Evolutionary conservation across 2,888 invertebrate genomes (phyloP).

Genomic region (Chaitophorus viminalis): DNA sequence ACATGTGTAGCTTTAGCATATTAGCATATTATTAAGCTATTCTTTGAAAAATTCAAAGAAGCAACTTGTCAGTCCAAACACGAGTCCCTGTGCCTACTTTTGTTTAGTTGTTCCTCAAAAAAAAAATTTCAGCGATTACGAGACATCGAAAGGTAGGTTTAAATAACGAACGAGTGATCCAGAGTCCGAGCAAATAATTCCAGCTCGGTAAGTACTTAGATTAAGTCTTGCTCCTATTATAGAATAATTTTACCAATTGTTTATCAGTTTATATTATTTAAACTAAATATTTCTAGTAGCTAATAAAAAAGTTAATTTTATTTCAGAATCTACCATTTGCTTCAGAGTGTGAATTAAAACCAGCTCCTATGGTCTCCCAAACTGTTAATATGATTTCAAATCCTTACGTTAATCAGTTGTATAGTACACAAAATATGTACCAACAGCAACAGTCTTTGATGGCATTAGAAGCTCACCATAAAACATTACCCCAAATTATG

Average conservation of each 20-base stretch:
- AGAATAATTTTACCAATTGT: background rate
- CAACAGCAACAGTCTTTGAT: slow-evolving; percentile 40
- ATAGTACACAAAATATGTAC: slow-evolving; percentile 23
- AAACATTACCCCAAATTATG: slow-evolving; percentile 26
- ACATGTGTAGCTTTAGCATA: slow-evolving; percentile 53
- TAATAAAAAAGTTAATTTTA: slow-evolving; percentile 64
- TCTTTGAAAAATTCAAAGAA: slow-evolving; percentile 33
- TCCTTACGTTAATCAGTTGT: slow-evolving; percentile 34
- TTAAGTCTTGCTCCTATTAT: slow-evolving; percentile 59
- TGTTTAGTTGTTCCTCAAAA: slow-evolving; percentile 60
- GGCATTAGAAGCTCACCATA: slow-evolving; percentile 44
- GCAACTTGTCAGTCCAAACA: slow-evolving; percentile 55
- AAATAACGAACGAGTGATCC: slow-evolving; percentile 57
- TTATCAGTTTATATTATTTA: background rate
- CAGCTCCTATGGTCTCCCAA: slow-evolving; percentile 64
- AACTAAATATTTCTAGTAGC: background rate
- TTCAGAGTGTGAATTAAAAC: slow-evolving; percentile 74
- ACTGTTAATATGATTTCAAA: slow-evolving; percentile 20
- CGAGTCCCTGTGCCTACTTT: slow-evolving; percentile 60
- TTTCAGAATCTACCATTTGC: slow-evolving; percentile 74
- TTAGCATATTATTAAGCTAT: slow-evolving; percentile 37
- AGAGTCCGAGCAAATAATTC: slow-evolving; percentile 42
- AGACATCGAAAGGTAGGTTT: slow-evolving; percentile 57
- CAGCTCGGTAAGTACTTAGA: slow-evolving; percentile 60
- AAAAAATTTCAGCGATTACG: slow-evolving; percentile 52